A percentile compares a stretch with the other conserved stretches of the same genome.
Evolutionary conservation across 92 coral and sea anemone species (phyloP).

Genomic region (Epizoanthus illoricatus): DNA sequence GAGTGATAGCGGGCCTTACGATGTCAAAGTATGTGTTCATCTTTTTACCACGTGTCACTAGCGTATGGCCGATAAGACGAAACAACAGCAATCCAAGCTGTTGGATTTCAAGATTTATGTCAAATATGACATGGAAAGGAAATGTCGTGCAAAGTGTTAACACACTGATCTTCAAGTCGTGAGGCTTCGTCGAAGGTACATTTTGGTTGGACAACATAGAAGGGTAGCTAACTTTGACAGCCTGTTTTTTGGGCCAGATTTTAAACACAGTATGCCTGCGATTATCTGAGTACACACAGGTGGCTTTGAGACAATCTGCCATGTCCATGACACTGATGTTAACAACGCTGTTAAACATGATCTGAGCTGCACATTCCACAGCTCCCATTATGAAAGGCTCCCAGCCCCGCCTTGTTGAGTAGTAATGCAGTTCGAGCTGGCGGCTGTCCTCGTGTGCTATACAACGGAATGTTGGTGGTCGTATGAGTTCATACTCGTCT

Average conservation of each 20-base stretch:
- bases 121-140: conserved; percentile 87
- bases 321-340: conserved; percentile 12
- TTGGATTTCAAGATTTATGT: conserved; percentile 66
- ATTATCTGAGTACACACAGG: conserved; percentile 8
- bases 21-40: conserved; percentile 69
- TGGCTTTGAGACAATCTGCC: neutral
- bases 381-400: conserved; percentile 71
- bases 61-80: conserved; percentile 68
- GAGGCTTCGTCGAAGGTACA: conserved; percentile 44
- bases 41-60: conserved; percentile 49
- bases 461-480: conserved; percentile 75
- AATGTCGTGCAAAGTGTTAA: conserved; percentile 73
- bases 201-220: conserved; percentile 30
- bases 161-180: conserved; percentile 63
- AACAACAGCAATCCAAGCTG: conserved; percentile 78
- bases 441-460: conserved; percentile 50
- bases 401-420: conserved; percentile 72
- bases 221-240: neutral
- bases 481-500: conserved; percentile 51
- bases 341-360: conserved; percentile 47
- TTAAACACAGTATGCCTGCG: conserved; percentile 30
- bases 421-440: conserved; percentile 69
- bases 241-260: conserved; percentile 19
- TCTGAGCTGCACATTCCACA: conserved; percentile 74
- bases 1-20: conserved; percentile 58